These are phyloP conservation scores for Etheostoma perlongum DNA, from an alignment of 2,797 vertebrate species.

Conservation along the genomic window DNA sequence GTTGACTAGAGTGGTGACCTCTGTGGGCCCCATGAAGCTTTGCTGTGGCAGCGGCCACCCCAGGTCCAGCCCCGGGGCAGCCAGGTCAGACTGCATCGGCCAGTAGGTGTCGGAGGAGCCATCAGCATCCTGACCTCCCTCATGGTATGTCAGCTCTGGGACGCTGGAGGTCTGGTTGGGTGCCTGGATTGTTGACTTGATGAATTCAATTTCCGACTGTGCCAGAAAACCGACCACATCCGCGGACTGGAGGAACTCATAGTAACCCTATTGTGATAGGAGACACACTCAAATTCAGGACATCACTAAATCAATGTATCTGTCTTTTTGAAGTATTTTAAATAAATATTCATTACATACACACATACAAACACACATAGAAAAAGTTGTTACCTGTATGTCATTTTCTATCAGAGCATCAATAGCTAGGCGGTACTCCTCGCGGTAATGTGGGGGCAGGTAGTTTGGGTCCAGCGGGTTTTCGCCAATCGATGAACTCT, in stretches of 20 bases:
- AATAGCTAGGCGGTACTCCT: conserved; percentile 97
- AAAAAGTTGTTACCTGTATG: conserved; percentile 67
- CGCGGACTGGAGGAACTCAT: conserved; percentile 87
- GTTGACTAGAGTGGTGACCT: conserved; percentile 96
- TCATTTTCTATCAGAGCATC: conserved; percentile 93
- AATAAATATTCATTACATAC: neutral
- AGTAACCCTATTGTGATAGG: conserved; percentile 84
- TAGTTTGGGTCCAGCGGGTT: conserved; percentile 95
- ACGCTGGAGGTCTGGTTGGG: conserved; percentile 79
- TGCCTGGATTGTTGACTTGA: conserved; percentile 86
- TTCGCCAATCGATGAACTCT: conserved; percentile 94
- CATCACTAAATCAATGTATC: neutral
- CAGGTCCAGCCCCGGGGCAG: conserved; percentile 94
- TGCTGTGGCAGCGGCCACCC: conserved; percentile 94
- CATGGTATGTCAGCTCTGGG: conserved; percentile 82
- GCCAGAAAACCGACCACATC: conserved; percentile 91
- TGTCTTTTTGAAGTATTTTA: neutral
- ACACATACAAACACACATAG: neutral
- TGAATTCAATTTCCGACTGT: conserved; percentile 90
- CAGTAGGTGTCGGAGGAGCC: conserved; percentile 98
- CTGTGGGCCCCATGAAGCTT: conserved; percentile 92
- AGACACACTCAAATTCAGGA: conserved; percentile 13
- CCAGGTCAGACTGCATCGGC: conserved; percentile 95
- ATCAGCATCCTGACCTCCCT: conserved; percentile 75
- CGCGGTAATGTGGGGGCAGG: conserved; percentile 94